Percentiles rank a stretch among this genome's conserved stretches.
Evolutionary conservation across 2,113 vertebrate species (phyloP).

Genomic region (Ammodytes marinus): DNA sequence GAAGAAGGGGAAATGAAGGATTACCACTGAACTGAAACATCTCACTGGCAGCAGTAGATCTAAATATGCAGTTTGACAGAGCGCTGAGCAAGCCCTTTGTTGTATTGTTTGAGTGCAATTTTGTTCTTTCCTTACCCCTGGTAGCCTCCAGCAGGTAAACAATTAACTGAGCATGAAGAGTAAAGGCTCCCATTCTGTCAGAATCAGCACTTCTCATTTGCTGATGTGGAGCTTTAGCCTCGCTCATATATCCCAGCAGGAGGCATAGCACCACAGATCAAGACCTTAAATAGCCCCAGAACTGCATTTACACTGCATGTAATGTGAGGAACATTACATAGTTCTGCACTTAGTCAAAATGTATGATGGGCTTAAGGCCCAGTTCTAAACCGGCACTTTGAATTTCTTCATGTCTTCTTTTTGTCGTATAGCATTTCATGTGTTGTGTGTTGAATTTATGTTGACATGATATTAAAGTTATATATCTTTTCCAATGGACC

Average conservation of each 20-base stretch:
- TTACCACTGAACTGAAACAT: background rate
- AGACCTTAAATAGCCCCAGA: conserved; percentile 45
- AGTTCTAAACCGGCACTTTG: background rate
- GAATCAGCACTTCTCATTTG: conserved; percentile 73
- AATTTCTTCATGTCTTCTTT: background rate
- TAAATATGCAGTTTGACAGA: conserved; percentile 30
- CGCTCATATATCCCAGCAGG: conserved; percentile 14
- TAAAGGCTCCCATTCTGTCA: conserved; percentile 34
- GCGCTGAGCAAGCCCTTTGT: conserved; percentile 55
- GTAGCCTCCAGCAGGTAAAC: conserved; percentile 69
- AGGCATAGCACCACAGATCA: conserved; percentile 33
- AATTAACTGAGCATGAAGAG: conserved; percentile 53
- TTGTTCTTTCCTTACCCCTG: conserved; percentile 29
- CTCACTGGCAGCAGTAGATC: conserved; percentile 18
- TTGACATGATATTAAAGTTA: background rate
- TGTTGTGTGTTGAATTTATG: background rate
- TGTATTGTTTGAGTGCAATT: conserved; percentile 33
- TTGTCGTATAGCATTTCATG: background rate
- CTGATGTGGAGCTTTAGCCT: conserved; percentile 62
- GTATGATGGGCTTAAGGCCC: conserved; percentile 4
- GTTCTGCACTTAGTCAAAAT: conserved; percentile 9
- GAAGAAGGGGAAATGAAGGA: background rate
- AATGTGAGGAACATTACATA: conserved; percentile 6
- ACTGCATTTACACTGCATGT: conserved; percentile 7
- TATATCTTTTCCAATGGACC: background rate